Conservation (phyloP, 2,797 vertebrate species). For the Leptodactylus fallax region DNA sequence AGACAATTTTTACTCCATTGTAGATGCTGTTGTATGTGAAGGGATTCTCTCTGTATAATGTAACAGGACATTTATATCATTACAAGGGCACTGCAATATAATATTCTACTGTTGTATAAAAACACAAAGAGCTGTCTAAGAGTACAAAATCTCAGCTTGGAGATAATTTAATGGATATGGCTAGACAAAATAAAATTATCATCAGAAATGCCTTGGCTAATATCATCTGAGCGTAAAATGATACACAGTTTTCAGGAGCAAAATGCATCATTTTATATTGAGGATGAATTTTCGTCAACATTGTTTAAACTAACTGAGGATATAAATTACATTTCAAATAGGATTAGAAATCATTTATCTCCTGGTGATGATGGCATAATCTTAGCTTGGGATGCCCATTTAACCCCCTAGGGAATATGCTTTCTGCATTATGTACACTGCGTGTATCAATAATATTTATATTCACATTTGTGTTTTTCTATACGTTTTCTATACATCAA, state of each 20-base stretch:
- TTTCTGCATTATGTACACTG: not conserved
- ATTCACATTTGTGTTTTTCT: too few species aligned
- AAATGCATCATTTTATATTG: conserved; percentile 55
- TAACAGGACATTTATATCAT: conserved; percentile 50
- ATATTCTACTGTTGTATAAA: conserved; percentile 44
- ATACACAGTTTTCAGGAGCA: conserved; percentile 45
- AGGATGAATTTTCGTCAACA: conserved; percentile 48
- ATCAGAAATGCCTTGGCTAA: conserved; percentile 62
- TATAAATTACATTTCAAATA: conserved; percentile 53
- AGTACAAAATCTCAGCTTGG: conserved; percentile 47
- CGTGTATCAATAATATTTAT: too few species aligned
- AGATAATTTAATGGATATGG: conserved; percentile 62
- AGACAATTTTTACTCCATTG: not conserved
- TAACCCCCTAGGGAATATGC: not conserved
- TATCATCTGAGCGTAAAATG: conserved; percentile 59
- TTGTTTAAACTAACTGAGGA: conserved; percentile 49
- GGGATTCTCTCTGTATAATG: not conserved
- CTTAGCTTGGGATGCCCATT: not conserved
- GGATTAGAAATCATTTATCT: conserved; percentile 23
- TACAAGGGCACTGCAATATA: conserved; percentile 44
- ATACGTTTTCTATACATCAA: too few species aligned
- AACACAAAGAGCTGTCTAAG: conserved; percentile 34
- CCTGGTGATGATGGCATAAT: not conserved
- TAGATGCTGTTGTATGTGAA: not conserved
- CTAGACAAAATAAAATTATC: conserved; percentile 63